Conservation (phyloP, 2,797 vertebrate genomes). For the Podargus strigoides region DNA sequence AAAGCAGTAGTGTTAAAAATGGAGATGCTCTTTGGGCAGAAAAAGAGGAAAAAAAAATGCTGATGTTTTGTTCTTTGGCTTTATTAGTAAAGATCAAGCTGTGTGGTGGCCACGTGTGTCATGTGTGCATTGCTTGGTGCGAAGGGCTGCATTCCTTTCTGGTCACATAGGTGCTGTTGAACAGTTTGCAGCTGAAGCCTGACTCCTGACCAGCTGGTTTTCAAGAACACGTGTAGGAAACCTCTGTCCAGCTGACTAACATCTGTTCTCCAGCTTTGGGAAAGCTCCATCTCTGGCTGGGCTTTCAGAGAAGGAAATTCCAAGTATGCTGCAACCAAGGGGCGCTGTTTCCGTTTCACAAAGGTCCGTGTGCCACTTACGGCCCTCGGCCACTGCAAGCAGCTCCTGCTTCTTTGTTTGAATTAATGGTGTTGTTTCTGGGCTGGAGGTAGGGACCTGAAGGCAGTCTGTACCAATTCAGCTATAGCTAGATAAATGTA, state of each 20-base stretch:
- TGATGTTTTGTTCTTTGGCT: conserved; percentile 57
- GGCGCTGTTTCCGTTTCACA: neutral
- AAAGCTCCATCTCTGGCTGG: neutral
- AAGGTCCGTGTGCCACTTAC: neutral
- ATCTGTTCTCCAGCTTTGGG: neutral
- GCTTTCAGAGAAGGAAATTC: neutral
- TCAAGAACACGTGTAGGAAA: neutral
- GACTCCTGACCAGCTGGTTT: accelerated
- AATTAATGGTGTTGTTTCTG: neutral
- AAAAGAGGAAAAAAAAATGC: conserved; percentile 33
- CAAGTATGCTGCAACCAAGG: neutral
- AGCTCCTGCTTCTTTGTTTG: neutral
- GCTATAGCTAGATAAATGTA: neutral
- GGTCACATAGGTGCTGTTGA: neutral
- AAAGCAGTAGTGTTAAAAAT: conserved; percentile 39
- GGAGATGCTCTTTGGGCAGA: conserved; percentile 29
- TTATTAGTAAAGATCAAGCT: conserved; percentile 66
- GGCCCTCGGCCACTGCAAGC: neutral
- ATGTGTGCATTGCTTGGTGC: accelerated
- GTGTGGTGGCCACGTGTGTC: neutral
- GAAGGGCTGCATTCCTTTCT: neutral
- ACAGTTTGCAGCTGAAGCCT: neutral
- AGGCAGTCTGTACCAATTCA: neutral
- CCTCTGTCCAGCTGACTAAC: neutral
- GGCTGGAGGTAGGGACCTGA: neutral